Evolutionary conservation across 2,113 vertebrate genomes (phyloP), one percentile per base, ranked within the genome.

Genomic region (Caracal caracal): DNA sequence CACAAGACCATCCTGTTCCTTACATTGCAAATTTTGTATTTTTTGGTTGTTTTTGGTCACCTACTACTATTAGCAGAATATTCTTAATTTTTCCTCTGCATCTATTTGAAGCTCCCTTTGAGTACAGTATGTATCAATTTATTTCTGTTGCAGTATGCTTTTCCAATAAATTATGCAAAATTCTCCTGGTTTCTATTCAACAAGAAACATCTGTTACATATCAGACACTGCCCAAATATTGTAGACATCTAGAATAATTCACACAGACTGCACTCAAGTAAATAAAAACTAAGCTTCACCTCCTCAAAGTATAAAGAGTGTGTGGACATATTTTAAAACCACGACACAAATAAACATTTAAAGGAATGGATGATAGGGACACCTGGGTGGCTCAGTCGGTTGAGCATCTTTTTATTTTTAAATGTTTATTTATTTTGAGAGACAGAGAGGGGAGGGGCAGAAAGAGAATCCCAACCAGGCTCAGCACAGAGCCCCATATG

Each of bases 221-320:
- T 88, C 22, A 95, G 43, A 83, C 5, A 51, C 28, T 92, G 30
- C 96, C 65, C 49, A 97, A 96, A 96, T 75, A 97, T 19, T 94
- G 71, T 26, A 63, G 30, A 65, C 30, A 68, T 10, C 24, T 83
- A 71, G 2, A 96, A 61, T 73, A 89, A 53, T 51, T 33, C 24
- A 89, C 22, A 61, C 28, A 47, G 40, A 24, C 91, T 80, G 49
- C 8, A 43, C 75, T 71, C 22, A 65, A 56, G 10, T 80, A 47
- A 24, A 56, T 66, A 16, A 22, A 26, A 51, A 66, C 47, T 79
- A 83, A 79, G 10, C 4, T 37, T 61, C 16, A 49, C 10, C 1
- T 78, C 28, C 53, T 78, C 43, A 89, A 73, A 80, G 1, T 37
- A 35, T 24, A 71, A 85, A 22, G 37, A 80, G 37, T 79, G 65